These are phyloP conservation scores for Leuciscus waleckii DNA, from an alignment of 2,797 vertebrate genomes.

Conservation along the genomic window DNA sequence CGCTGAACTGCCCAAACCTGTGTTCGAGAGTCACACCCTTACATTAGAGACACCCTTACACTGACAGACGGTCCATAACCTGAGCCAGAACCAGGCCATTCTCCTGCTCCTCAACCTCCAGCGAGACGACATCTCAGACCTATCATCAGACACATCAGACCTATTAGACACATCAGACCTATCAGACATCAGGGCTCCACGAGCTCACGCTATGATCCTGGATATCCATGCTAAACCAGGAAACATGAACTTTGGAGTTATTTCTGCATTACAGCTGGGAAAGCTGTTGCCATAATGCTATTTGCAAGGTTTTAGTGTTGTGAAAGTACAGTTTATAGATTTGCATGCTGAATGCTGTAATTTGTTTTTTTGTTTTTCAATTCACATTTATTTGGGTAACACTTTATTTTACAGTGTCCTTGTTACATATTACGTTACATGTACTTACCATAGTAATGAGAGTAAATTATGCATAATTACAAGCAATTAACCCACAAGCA, in stretches of 20 bases:
- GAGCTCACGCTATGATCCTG: not conserved
- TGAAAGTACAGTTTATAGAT: not conserved
- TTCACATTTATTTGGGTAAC: too few species aligned
- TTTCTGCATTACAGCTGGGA: constrained; percentile 1
- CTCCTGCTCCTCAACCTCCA: not conserved
- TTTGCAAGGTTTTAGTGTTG: constrained; percentile 6
- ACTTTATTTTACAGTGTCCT: too few species aligned
- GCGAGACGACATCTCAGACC: not conserved
- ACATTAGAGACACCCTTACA: not conserved
- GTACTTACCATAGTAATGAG: too few species aligned
- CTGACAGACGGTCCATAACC: not conserved
- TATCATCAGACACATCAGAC: too few species aligned
- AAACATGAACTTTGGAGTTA: constrained; percentile 22
- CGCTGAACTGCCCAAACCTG: constrained; percentile 36
- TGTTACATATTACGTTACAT: too few species aligned
- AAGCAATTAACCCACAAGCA: too few species aligned
- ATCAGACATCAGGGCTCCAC: too few species aligned
- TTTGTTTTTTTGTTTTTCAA: too few species aligned
- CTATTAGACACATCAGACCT: too few species aligned
- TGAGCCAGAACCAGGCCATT: not conserved
- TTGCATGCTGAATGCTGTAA: not conserved
- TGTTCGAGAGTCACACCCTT: constrained; percentile 12
- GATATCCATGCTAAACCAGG: not conserved
- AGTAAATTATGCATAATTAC: too few species aligned
- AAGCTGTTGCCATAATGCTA: not conserved